Conservation (phyloP, 2,797 vertebrate species). For the Naso thynnoides region DNA sequence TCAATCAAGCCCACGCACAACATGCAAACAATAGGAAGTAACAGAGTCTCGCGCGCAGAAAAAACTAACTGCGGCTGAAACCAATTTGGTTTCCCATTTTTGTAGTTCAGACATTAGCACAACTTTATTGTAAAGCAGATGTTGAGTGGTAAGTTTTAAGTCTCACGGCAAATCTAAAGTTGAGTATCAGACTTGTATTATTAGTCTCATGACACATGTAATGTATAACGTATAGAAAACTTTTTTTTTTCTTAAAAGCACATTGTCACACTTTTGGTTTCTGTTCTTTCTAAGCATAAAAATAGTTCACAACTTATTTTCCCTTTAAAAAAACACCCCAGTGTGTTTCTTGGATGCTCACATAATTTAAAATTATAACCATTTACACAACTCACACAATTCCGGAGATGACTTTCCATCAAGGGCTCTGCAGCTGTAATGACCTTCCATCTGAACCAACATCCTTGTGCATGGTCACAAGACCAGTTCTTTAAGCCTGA, state of each 20-base stretch:
- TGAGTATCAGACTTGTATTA: neutral
- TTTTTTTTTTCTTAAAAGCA: conserved; percentile 2
- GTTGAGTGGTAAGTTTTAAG: conserved; percentile 16
- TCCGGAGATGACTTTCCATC: conserved; percentile 52
- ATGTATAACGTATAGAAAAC: conserved; percentile 8
- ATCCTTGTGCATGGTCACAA: conserved; percentile 69
- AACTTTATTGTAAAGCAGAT: conserved; percentile 44
- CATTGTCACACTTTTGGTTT: conserved; percentile 5
- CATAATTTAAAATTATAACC: conserved; percentile 58
- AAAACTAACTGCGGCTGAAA: conserved; percentile 67
- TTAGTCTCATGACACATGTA: neutral
- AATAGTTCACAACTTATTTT: conserved; percentile 15
- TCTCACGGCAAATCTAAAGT: conserved; percentile 9
- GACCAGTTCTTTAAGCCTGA: conserved; percentile 59
- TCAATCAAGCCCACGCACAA: conserved; percentile 83
- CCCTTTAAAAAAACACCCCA: neutral
- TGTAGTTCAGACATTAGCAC: conserved; percentile 30
- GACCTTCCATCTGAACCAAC: conserved; percentile 63
- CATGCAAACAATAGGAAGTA: conserved; percentile 81
- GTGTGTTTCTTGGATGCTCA: conserved; percentile 23
- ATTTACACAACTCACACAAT: conserved; percentile 48
- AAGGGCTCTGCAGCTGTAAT: conserved; percentile 51
- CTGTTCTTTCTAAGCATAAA: conserved; percentile 15
- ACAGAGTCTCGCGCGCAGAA: conserved; percentile 59
- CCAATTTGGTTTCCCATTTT: conserved; percentile 68